A percentile compares a stretch with the other conserved stretches of the same genome.
These are phyloP conservation scores for Stichodactyla helianthus DNA, from an alignment of 64 coral and sea anemone species.

Conservation along the genomic window DNA sequence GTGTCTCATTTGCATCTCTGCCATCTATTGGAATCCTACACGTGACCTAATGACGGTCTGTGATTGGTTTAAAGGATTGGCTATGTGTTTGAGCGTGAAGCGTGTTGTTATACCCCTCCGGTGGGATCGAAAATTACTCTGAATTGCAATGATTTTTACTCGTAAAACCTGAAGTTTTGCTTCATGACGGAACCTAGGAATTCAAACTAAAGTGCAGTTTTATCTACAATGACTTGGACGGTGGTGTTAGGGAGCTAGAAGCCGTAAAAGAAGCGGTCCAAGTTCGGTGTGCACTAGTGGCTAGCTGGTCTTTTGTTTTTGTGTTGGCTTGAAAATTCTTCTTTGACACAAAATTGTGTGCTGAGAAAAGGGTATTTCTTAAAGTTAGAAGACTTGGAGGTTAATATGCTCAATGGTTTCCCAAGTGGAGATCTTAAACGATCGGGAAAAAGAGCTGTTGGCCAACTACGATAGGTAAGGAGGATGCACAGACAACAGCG, in stretches of 20 bases:
- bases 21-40: conserved; percentile 40
- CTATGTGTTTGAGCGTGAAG: conserved; percentile 68
- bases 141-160: conserved; percentile 90
- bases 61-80: conserved; percentile 49
- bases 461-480: conserved; percentile 94
- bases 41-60: conserved; percentile 27
- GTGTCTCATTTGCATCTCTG: conserved; percentile 14
- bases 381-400: conserved; percentile 71
- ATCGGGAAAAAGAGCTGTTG: conserved; percentile 93
- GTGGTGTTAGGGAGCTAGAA: conserved; percentile 34
- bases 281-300: conserved; percentile 23
- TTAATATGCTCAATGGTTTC: conserved; percentile 99
- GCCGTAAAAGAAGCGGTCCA: conserved; percentile 31
- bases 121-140: conserved; percentile 47
- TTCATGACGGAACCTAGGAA: conserved; percentile 45
- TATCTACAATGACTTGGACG: conserved; percentile 39
- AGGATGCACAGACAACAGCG: not conserved
- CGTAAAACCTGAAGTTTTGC: conserved; percentile 58
- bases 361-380: conserved; percentile 51
- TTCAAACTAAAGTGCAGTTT: conserved; percentile 49
- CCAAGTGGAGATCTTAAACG: conserved; percentile 95
- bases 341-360: conserved; percentile 49
- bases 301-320: conserved; percentile 84
- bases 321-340: conserved; percentile 70
- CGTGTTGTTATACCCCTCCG: conserved; percentile 80